Percentiles rank a stretch among this genome's conserved stretches.
These are phyloP conservation scores for Bombus waltoni DNA, from an alignment of 1,140 invertebrate species.

Conservation along the genomic window DNA sequence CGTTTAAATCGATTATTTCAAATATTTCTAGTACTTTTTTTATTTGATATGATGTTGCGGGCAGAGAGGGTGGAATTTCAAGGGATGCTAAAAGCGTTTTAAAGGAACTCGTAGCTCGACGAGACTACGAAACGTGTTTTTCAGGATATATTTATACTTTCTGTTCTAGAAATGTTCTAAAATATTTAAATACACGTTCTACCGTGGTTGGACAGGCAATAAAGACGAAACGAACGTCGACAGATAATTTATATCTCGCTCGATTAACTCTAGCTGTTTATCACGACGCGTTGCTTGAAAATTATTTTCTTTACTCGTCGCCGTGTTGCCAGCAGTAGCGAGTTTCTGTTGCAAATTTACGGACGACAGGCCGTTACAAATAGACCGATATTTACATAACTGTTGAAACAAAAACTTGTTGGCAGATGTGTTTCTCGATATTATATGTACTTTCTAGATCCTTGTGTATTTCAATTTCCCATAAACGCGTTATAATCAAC, in stretches of 20 bases:
- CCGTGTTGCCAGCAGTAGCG: rapidly evolving
- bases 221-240: not conserved
- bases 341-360: not conserved
- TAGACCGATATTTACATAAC: not conserved
- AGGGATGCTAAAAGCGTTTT: no score
- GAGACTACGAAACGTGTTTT: no score
- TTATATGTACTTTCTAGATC: not conserved
- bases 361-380: not conserved
- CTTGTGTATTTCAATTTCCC: not conserved
- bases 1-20: not conserved
- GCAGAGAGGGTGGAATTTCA: no score
- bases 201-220: rapidly evolving
- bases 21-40: no score
- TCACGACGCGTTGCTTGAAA: no score
- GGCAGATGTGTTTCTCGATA: not conserved
- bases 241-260: not conserved
- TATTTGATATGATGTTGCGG: no score
- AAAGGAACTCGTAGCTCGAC: no score
- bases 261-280: not conserved
- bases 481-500: no score
- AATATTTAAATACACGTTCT: not conserved
- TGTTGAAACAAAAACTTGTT: no score
- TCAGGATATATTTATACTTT: no score
- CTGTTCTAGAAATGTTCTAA: no score
- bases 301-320: no score